Base-by-base conservation (phyloP, 2,888 invertebrate species). In the Mechanitis mazaeus region DNA sequence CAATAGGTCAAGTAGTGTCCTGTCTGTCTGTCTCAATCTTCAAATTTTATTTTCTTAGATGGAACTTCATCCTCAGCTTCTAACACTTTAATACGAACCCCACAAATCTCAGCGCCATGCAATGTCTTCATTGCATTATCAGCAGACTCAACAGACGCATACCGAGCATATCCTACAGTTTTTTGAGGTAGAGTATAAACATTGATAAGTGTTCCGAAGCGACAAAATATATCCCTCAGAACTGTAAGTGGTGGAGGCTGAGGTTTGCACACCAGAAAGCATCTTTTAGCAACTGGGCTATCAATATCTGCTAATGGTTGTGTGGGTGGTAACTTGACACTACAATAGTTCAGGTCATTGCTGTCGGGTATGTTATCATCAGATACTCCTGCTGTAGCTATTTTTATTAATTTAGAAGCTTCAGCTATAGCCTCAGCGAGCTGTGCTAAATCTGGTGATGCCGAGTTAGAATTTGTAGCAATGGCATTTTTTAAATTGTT, bases 111-210 rank as follows among this genome's bases (percentile, higher is more conserved):
- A 64, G 96, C 95, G 9, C 97, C 97, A 78, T 98, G 97, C 55
- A 98, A 84, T 1, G 67, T 68, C 55, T 61, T 73, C 55, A 95
- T 95, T 1, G 96, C 96, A 72, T 92, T 91, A 69, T 94, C 92
- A 1, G 97, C 97, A 66, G 95, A 94, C 47, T 93, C 92, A 59
- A 90, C 91, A 56, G 91, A 91, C 3, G 96, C 94, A 84, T 95
- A 98, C 75, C 96, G 96, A 5, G 96, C 97, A 84, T 97, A 98
- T 0, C 98, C 98, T 83, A 96, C 97, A 75, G 96, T 97, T 78
- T 96, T 95, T 77, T 97, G 95, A 56, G 94, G 94, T 70, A 98
- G 87, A 80, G 97, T 93, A 78, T 96, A 97, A 2, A 97, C 96
- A 81, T 97, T 97, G 63, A 97, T 96, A 9, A 98, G 91, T 78